Base-by-base conservation (phyloP, 2,888 invertebrate genomes). In the Uropetala carovei region DNA sequence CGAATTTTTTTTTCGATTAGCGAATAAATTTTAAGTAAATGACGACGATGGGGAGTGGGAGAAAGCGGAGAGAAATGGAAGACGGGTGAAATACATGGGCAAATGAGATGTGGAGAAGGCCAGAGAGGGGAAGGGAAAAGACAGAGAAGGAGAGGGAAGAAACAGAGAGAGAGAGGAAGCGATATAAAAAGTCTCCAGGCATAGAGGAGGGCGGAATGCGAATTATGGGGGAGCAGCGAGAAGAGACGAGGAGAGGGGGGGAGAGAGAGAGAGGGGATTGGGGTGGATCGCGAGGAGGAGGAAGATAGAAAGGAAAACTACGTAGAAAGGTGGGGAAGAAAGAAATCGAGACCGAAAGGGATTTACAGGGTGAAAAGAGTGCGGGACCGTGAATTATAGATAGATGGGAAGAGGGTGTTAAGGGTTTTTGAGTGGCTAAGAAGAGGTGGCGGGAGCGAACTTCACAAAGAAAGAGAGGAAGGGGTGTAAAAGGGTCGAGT, bases 101-200 rank as follows among this genome's bases (percentile, higher is more conserved):
- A 27, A 11, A 27, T 13, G 75, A 75, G 27, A 27, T 27, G 22
- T 18, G 75, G 22, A 75, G n/a, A n/a, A n/a, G 27, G 75, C 22
- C 75, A 75, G 75, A 27, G 11, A 75, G 68, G 22, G 68, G 16
- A 22, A 43, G 43, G 43, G 43, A 43, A n/a, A 5, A 43, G 43
- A 43, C 5, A 43, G 43, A 43, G 43, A 43, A 43, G 43, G 43
- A 5, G 43, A 43, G 43, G 5, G 43, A 43, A 43, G 5, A 43
- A 43, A n/a, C n/a, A n/a, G n/a, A n/a, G n/a, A n/a, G n/a, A 75
- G 75, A 27, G 11, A 75, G 68, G 22, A 22, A 14, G 68, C 7
- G 75, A 75, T 75, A 75, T 75, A 27, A 75, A 75, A 75, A 75
- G 75, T 75, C n/a, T 75, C 10, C 22, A 22, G 75, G 75, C 43